Base-by-base conservation (phyloP, 1,140 invertebrate genomes). In the Reticulitermes speratus region DNA sequence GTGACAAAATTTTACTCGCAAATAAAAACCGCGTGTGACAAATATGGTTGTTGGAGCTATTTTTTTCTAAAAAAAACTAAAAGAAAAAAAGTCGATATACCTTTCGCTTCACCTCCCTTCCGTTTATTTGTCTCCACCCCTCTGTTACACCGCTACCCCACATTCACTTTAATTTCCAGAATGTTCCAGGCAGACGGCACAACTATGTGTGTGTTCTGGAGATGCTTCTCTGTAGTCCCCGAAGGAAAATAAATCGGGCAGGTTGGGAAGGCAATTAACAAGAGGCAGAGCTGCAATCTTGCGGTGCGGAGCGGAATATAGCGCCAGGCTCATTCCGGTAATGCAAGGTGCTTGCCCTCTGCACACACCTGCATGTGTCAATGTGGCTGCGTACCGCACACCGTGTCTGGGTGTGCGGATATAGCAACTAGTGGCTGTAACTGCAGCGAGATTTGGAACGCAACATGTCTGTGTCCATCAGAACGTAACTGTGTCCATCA, bases 171-270 rank as follows among this genome's bases (percentile, higher is more conserved):
- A 75, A 75, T 75, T 75, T 14, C 25, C n/a, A 75, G 65, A 75
- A 75, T 75, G 65, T 75, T 75, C 30, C 65, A 75, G 16, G 65
- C 65, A 75, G 3, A 30, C 65, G 65, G 25, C n/a, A 30, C 65
- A 8, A 30, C 65, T 75, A 25, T 75, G 65, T 75, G n/a, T 75
- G 65, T 30, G n/a, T 75, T 75, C 65, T 75, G n/a, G 65, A 75
- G 65, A 75, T 16, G 65, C 25, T 30, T 84, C 83, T 44, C 32
- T 52, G 38, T 83, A 84, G 32, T 84, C 83, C 83, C 83, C 48
- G 83, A 84, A 84, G 83, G 83, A 84, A 84, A 84, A 84, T 84
- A 84, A 84, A 84, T 84, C 83, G 83, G 83, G 48, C 83, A 25
- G 3, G 48, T 32, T n/a, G 48, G 52, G 83, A 52, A 84, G 48